Base-by-base conservation (phyloP, 2,888 invertebrate genomes). In the Timema cristinae region DNA sequence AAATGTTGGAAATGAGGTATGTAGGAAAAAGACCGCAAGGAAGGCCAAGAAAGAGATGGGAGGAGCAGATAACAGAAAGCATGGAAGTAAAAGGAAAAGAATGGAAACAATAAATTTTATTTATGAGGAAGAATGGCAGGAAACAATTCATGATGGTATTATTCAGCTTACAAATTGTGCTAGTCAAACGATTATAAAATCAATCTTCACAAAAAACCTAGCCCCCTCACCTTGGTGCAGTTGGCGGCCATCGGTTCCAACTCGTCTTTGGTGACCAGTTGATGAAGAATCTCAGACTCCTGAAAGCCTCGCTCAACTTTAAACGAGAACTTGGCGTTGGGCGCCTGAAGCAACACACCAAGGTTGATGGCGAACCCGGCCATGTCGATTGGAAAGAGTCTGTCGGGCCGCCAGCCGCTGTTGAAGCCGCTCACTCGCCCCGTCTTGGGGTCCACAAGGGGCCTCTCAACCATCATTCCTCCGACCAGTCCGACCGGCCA, bases 401-500 rank as follows among this genome's bases (percentile, higher is more conserved):
- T 85, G 77, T 94, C 90, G 0, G 96, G 92, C 79, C 92, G 91
- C 94, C 96, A 98, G 0, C 89, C 92, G 0, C 91, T 90, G 77
- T 87, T 88, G 81, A 88, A 92, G 11, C 88, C 88, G 11, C 81
- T 81, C 6, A 91, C 87, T 78, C 84, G 86, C 54, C 86, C 87
- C 68, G 83, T 89, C 73, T 86, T 82, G 5, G 84, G 84, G 79
- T 89, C 85, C 5, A 97, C 87, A 11, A 94, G 80, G 0, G 98
- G 98, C 79, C 91, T 89, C 82, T 99, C 98, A 0, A 96, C 97
- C 83, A 94, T 88, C 80, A 98, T 85, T 0, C 97, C 96, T 9
- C 98, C 99, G 0, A 97, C 98, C 6, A 99, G 86, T 6, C 97
- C 99, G 0, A 99, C 98, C 0, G 95, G 95, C 95, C 95, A 95